Percentiles rank a stretch among this genome's conserved stretches.
Conservation (phyloP, 2,797 vertebrate genomes). For the Catharus ustulatus region DNA sequence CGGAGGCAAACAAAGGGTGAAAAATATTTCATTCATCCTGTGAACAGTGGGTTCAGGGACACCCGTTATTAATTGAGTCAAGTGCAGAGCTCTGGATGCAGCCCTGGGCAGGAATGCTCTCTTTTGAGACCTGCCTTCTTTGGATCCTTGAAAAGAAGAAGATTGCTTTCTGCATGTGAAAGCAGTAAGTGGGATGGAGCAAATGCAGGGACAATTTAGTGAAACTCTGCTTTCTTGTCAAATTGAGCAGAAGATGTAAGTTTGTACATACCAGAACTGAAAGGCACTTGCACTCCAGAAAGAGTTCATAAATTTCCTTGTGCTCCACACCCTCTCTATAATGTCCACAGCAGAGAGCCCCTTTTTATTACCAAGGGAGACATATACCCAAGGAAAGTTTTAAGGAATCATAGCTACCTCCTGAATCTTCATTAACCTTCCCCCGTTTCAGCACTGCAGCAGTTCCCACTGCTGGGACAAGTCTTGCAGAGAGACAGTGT, state of each 20-base stretch:
- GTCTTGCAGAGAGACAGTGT: not conserved
- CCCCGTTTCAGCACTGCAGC: not conserved
- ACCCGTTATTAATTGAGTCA: constrained; percentile 1
- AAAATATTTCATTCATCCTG: constrained; percentile 41
- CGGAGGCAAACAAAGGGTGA: constrained; percentile 47
- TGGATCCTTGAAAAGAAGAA: constrained; percentile 11
- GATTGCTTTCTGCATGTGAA: constrained; percentile 37
- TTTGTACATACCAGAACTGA: constrained; percentile 5
- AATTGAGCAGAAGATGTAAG: not conserved
- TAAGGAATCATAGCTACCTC: not conserved
- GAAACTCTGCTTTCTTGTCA: constrained; percentile 6
- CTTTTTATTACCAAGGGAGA: not conserved
- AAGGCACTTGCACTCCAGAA: constrained; percentile 11
- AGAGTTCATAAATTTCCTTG: not conserved
- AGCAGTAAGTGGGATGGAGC: constrained; percentile 34
- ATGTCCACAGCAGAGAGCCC: not conserved
- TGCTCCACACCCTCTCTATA: not conserved
- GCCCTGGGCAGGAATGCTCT: constrained; percentile 39
- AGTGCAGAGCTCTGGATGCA: constrained; percentile 27
- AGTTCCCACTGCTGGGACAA: not conserved
- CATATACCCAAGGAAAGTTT: not conserved
- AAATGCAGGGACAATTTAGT: constrained; percentile 21
- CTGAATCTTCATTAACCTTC: not conserved
- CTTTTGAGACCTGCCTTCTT: constrained; percentile 26
- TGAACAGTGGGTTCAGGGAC: constrained; percentile 46